These are phyloP conservation scores for Lycodopsis pacificus DNA, from an alignment of 2,797 vertebrate genomes.

Conservation along the genomic window DNA sequence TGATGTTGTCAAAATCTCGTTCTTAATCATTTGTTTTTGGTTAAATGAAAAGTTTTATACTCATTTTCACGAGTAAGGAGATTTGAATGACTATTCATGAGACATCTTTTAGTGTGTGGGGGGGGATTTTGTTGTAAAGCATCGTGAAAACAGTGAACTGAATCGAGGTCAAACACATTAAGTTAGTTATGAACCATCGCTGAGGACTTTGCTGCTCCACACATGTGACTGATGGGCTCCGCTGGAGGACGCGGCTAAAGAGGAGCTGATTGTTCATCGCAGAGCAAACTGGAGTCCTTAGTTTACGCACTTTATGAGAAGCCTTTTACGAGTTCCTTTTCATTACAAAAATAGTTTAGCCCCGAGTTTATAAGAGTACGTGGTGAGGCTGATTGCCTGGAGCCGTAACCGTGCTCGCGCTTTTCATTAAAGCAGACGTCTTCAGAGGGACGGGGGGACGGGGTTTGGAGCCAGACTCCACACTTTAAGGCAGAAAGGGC, in stretches of 20 bases:
- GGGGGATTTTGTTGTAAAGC: background rate
- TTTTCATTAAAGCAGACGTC: constrained; percentile 57
- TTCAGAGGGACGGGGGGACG: constrained; percentile 27
- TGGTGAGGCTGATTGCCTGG: constrained; percentile 63
- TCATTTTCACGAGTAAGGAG: background rate
- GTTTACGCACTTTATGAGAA: constrained; percentile 44
- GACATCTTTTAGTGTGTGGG: background rate
- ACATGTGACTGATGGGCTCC: too few species aligned
- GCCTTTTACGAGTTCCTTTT: constrained; percentile 73
- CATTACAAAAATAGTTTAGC: constrained; percentile 70
- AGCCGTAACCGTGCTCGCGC: constrained; percentile 41
- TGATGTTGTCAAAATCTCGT: background rate
- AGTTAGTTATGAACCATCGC: too few species aligned
- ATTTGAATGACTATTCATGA: background rate
- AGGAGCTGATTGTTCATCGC: constrained; percentile 93
- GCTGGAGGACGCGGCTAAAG: background rate
- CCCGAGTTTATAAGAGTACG: constrained; percentile 80
- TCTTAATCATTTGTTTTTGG: background rate
- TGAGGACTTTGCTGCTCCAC: background rate
- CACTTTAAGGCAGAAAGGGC: constrained; percentile 76
- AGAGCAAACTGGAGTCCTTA: constrained; percentile 67
- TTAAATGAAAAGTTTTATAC: background rate
- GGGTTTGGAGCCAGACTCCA: constrained; percentile 30
- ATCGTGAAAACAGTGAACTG: background rate
- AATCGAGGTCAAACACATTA: too few species aligned